Conservation (phyloP, 2,113 vertebrate species). For the Mormyrus iriodes region DNA sequence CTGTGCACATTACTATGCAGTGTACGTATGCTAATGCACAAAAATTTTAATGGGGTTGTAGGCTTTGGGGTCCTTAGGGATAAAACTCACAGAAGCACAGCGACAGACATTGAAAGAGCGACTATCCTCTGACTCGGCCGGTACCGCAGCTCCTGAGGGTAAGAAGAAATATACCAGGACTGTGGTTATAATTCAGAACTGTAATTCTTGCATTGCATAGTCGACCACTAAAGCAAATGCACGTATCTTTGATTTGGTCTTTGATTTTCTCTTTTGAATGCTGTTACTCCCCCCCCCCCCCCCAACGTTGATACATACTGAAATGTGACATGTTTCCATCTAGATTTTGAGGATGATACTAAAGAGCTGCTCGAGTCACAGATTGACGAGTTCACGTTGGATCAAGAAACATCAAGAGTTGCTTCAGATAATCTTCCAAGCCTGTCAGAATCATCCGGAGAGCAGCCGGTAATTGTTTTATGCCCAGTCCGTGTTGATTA, state of each 20-base stretch:
- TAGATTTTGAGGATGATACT: constrained; percentile 73
- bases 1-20: not conserved
- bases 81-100: constrained; percentile 73
- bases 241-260: not conserved
- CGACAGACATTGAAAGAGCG: constrained; percentile 68
- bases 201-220: not conserved
- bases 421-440: constrained; percentile 48
- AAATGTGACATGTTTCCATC: not conserved
- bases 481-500: not conserved
- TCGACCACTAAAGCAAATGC: not conserved
- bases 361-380: constrained; percentile 66
- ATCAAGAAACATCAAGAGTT: constrained; percentile 31
- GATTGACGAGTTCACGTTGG: constrained; percentile 44
- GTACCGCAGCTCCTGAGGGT: constrained; percentile 79
- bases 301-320: not conserved
- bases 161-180: constrained; percentile 24
- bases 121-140: constrained; percentile 63
- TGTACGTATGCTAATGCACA: not conserved
- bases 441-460: constrained; percentile 53
- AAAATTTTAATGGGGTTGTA: constrained; percentile 36
- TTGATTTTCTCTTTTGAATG: not conserved
- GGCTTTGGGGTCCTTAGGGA: constrained; percentile 77
- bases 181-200: not conserved
- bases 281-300: not conserved
- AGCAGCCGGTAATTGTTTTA: constrained; percentile 40